Base-by-base conservation (phyloP, 2,113 vertebrate species). In the Dendropsophus ebraccatus region DNA sequence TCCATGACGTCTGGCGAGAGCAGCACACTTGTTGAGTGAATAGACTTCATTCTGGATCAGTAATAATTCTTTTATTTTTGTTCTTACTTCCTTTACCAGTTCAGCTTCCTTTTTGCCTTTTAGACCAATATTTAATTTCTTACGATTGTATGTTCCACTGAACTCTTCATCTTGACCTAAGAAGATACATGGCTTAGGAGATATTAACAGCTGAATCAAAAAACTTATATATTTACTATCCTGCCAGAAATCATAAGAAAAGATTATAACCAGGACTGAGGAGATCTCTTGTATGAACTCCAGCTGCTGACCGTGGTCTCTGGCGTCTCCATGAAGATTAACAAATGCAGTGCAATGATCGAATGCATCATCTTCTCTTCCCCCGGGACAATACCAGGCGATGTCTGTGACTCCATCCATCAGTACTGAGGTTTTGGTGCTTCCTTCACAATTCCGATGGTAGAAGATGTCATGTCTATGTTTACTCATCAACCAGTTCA, bases 341-440 rank as follows among this genome's bases (percentile, higher is more conserved):
- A 87, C 91, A 72, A 95, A 94, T 45, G 92, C 87, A 86, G 93
- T 83, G 80, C 92, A 94, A 1, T 92, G 91, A 73, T 90, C 79
- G 88, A 95, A 95, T 50, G 76, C 87, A 85, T 95, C 92, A 1
- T 88, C 89, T 16, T 87, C 56, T 58, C 89, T 91, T 2, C 90
- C 94, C 41, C 41, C 41, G 3, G 41, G 41, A 41, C 41, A 41
- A 41, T 41, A 70, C 67, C 67, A 70, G 67, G 90, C 86, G 5
- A 95, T 91, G 88, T 95, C 93, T 78, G 92, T 93, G 19, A 95
- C 89, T 19, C 92, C 93, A 12, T 87, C 89, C 92, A 95, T 93
- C 80, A 95, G 25, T 65, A 93, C 77, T 32, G 84, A 74, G 50
- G 89, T 83, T 86, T 89, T 92, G 52, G 72, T 94, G 89, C 90